These are phyloP conservation scores for Macrosoma leucophasiata DNA, from an alignment of 2,888 invertebrate species.

Conservation along the genomic window DNA sequence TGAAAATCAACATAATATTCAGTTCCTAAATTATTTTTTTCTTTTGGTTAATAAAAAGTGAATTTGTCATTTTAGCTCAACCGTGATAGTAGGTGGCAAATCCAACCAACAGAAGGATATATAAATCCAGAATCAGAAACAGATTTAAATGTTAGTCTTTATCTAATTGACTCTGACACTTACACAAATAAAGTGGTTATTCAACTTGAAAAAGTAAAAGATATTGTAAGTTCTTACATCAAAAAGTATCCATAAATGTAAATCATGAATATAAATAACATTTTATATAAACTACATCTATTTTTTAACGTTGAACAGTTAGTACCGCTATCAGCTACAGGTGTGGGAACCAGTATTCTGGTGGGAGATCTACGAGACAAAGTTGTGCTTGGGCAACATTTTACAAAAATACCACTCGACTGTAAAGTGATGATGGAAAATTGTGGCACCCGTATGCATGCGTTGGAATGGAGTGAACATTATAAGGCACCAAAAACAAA, in stretches of 20 bases:
- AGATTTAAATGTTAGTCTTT: constrained; percentile 46
- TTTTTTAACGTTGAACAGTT: constrained; percentile 32
- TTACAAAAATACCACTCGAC: constrained; percentile 71
- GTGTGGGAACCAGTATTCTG: constrained; percentile 79
- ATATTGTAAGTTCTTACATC: constrained; percentile 49
- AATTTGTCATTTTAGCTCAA: constrained; percentile 37
- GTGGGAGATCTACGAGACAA: constrained; percentile 77
- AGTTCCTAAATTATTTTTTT: no score
- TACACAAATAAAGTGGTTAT: constrained; percentile 61
- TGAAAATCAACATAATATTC: no score
- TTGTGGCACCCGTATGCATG: constrained; percentile 68
- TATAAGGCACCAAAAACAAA: constrained; percentile 60
- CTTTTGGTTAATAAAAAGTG: no score
- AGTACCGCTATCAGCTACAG: constrained; percentile 73
- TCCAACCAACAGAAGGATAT: constrained; percentile 49
- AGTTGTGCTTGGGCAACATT: constrained; percentile 77
- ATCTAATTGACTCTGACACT: constrained; percentile 52
- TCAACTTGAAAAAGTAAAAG: constrained; percentile 61
- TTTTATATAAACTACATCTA: constrained; percentile 2
- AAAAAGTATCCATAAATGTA: background rate
- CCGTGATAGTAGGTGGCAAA: constrained; percentile 57
- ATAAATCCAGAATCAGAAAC: constrained; percentile 55
- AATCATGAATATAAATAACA: background rate
- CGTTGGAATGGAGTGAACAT: constrained; percentile 69
- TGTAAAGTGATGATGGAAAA: constrained; percentile 70